Evolutionary conservation across 2,797 vertebrate species (phyloP).

Genomic region (Trematomus bernacchii): DNA sequence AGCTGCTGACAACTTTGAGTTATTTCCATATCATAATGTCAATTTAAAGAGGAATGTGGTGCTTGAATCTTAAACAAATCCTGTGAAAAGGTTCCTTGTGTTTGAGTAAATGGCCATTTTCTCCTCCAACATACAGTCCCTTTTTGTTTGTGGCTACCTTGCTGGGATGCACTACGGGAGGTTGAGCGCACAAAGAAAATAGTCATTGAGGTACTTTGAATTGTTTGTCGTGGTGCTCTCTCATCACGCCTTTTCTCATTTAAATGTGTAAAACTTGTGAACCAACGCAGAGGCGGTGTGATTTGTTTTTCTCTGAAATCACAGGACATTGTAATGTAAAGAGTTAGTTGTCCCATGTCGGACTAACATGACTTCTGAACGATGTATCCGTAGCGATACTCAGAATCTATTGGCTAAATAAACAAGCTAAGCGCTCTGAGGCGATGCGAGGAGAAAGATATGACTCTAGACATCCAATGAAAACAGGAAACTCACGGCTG

Average conservation of each 20-base stretch:
- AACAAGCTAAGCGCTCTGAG: conserved; percentile 17
- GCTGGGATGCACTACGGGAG: conserved; percentile 54
- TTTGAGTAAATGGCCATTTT: conserved; percentile 57
- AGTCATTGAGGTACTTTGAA: conserved; percentile 49
- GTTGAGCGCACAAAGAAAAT: conserved; percentile 63
- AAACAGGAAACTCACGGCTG: conserved; percentile 66
- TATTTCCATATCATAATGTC: conserved; percentile 50
- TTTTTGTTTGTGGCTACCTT: conserved; percentile 61
- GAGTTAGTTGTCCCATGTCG: background rate
- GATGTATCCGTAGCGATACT: conserved; percentile 20
- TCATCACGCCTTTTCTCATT: conserved; percentile 59
- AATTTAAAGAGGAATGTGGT: conserved; percentile 33
- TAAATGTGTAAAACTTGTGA: conserved; percentile 40
- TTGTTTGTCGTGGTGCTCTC: conserved; percentile 54
- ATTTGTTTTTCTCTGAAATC: conserved; percentile 1
- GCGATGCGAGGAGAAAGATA: conserved; percentile 16
- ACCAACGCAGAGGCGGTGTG: background rate
- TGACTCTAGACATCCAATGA: conserved; percentile 48
- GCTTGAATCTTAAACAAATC: conserved; percentile 16
- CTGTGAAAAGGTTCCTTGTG: conserved; percentile 47
- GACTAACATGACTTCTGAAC: conserved; percentile 6
- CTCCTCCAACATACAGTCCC: conserved; percentile 42
- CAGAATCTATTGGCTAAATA: conserved; percentile 32
- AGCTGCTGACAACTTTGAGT: conserved; percentile 46
- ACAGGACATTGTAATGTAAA: background rate